phyloP scores from a whole-genome alignment of 2,888 invertebrate genomes.

The Microctonus aethiopoides region DNA sequence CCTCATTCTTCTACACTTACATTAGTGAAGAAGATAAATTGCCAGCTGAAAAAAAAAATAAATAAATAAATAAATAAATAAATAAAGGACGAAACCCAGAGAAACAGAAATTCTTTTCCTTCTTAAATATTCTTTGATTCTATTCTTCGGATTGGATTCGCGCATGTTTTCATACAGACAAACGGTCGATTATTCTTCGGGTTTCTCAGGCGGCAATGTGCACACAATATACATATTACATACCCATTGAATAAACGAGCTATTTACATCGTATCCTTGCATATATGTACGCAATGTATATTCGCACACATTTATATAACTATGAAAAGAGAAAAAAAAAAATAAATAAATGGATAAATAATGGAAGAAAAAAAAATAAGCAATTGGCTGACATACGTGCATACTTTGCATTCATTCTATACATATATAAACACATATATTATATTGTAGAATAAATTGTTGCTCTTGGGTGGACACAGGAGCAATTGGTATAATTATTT shows the following conservation, averaged over 20 bases:
- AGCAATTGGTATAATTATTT: constrained; percentile 37
- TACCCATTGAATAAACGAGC: constrained; percentile 26
- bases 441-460: constrained; percentile 30
- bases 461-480: not conserved
- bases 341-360: not conserved
- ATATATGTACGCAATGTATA: too few species aligned
- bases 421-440: too few species aligned
- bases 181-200: constrained; percentile 35
- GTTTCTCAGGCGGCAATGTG: constrained; percentile 28
- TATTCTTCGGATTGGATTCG: constrained; percentile 25
- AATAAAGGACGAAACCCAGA: not conserved
- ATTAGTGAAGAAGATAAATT: too few species aligned
- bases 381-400: constrained; percentile 11
- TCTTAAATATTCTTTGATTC: constrained; percentile 35
- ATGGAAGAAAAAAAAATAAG: not conserved
- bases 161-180: constrained; percentile 27
- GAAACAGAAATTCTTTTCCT: constrained; percentile 10
- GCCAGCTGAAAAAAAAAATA: too few species aligned
- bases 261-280: constrained; percentile 33
- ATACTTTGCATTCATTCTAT: not conserved
- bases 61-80: too few species aligned
- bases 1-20: too few species aligned
- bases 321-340: not conserved
- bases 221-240: not conserved
- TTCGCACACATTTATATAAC: constrained; percentile 11